phyloP scores from a whole-genome alignment of 2,797 vertebrate species.

The Danio kyathit region DNA sequence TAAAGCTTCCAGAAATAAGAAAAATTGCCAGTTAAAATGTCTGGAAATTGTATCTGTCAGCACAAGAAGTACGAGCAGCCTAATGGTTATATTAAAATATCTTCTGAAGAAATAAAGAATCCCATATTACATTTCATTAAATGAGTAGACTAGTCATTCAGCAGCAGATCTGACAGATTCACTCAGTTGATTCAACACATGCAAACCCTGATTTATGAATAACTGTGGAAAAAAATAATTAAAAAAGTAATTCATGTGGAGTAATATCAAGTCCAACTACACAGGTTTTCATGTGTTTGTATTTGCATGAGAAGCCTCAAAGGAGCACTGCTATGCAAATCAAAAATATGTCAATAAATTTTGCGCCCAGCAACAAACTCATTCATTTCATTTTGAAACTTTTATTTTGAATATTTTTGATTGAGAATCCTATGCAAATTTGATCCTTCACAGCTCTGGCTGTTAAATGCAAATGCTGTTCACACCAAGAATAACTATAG shows the following conservation, averaged over 20 bases:
- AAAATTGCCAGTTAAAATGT: not conserved
- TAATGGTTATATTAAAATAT: too few species aligned
- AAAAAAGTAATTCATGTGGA: not conserved
- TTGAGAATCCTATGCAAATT: not conserved
- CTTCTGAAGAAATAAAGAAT: not conserved
- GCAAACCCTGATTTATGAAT: not conserved
- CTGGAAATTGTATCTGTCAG: not conserved
- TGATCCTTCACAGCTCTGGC: too few species aligned
- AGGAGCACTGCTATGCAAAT: not conserved
- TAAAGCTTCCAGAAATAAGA: too few species aligned
- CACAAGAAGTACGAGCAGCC: too few species aligned
- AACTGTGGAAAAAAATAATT: not conserved
- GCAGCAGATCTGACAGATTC: not conserved
- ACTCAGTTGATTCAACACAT: not conserved
- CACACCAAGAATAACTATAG: too few species aligned
- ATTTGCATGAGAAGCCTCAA: not conserved
- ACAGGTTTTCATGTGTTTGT: not conserved
- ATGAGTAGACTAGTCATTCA: not conserved
- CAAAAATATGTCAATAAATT: not conserved
- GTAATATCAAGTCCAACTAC: not conserved
- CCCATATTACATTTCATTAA: too few species aligned
- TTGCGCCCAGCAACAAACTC: not conserved
- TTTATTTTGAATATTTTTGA: not conserved
- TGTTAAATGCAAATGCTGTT: too few species aligned
- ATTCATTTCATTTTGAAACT: not conserved